Evolutionary conservation across 2,888 invertebrate species (phyloP), one percentile per base, ranked within the genome.

Genomic region (Geophilus truncorum): DNA sequence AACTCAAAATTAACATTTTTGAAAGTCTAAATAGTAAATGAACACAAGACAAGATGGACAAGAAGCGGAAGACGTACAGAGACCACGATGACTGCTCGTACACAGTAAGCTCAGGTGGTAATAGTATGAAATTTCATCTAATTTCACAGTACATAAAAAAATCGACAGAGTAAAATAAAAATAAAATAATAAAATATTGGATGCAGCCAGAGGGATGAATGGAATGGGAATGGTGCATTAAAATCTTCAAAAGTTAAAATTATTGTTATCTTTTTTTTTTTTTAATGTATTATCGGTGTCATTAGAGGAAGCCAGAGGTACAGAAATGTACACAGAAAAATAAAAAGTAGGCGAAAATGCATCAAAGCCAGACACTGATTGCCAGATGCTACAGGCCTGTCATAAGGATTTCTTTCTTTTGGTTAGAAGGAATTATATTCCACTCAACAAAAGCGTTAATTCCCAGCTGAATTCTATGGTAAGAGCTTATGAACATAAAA

Each of bases 161-260:
- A n/a, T n/a, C n/a, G n/a, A n/a, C n/a, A n/a, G n/a, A n/a, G n/a
- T n/a, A n/a, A n/a, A n/a, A n/a, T n/a, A n/a, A n/a, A n/a, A n/a
- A n/a, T n/a, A n/a, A 9, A 62, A 23, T 7, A 23, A 62, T 62
- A 62, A 62, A 23, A 23, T 23, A 80, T 62, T 75, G 80, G 80
- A 80, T 80, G 75, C 80, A 80, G 80, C 80, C 80, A 80, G 76
- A 80, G 76, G 75, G 9, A 23, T 25, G 62, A 21, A 23, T 25
- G 62, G 79, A 62, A 78, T 28, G 0, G 62, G 23, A 62, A 23
- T 7, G 10, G 62, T 79, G 62, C 25, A n/a, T n/a, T 25, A 30
- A 62, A 79, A 51, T 21, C n/a, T n/a, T n/a, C 12, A 3, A 30
- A 62, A 79, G 70, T 76, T 36, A 34, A 75, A 75, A 70, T 30